Base-by-base conservation (phyloP, 2,797 vertebrate species). In the Crax fasciolata region DNA sequence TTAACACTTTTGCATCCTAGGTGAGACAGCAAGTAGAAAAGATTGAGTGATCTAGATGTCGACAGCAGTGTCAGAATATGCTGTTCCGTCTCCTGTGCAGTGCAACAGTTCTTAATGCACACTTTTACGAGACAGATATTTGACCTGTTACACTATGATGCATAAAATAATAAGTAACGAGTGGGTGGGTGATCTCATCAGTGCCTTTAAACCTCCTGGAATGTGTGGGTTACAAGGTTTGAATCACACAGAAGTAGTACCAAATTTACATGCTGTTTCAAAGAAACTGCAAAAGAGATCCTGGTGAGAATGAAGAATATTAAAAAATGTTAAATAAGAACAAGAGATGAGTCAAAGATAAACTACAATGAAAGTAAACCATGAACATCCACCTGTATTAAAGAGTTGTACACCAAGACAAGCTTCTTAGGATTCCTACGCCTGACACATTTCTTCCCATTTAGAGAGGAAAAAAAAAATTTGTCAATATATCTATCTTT, bases 141-240 rank as follows among this genome's bases (percentile, higher is more conserved):
- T 96, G 94, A 95, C 94, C 94, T 93, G 89, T 81, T 89, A 83
- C 87, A 84, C 75, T 80, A 85, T 87, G 88, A 94, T 70, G 76
- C 91, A 86, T 91, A 62, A 95, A 95, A 92, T 81, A 90, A 59
- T 83, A 94, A 95, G 76, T 55, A 94, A 86, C 44, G 87, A 95
- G 92, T 88, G 82, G 87, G 94, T 52, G 89, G 92, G 89, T 96
- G 94, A 96, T 96, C 89, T 96, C 94, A 96, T 66, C 80, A 78
- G 66, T 27, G 77, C 73, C 89, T 96, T 61, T 35, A 93, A 92
- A 49, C 76, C 94, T 92, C 87, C 87, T 90, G 94, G 89, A 96
- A 91, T 43, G 85, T 67, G 93, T 88, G 89, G 83, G 93, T 96
- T 96, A 89, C 6, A 14, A 87, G 89, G 89, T 79, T 90, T 96